Base-by-base conservation (phyloP, 2,113 vertebrate genomes). In the Morone saxatilis region DNA sequence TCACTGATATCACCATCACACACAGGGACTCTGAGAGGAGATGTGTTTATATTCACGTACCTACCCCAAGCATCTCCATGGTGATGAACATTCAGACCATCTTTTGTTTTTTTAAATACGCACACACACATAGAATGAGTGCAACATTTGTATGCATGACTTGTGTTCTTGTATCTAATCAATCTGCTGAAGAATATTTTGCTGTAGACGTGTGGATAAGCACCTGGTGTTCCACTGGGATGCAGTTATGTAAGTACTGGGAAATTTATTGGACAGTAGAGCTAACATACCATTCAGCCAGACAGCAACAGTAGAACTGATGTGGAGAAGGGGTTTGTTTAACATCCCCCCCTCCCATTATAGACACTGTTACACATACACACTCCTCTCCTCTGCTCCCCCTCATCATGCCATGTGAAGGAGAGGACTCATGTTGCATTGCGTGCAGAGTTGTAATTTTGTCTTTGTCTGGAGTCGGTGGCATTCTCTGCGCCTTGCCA, bases 371-470 rank as follows among this genome's bases (percentile, higher is more conserved):
- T 41, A 67, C 43, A 48, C 54, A 59, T 56, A 48, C 63, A 71
- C 56, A 31, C 68, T 2, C 22, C 16, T 6, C 43, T 38, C 22
- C 20, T 19, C 61, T 20, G 9, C 80, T n/a, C 48, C 38, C 59
- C 41, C 16, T 22, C 1, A 7, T 45, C 31, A 20, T 59, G 36
- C 61, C 59, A n/a, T 71, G 41, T 48, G 9, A 73, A 78, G 76
- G 77, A 74, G 57, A 41, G 38, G 83, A 76, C 74, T 89, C 71
- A 13, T 80, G 81, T 90, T 91, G 80, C 72, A 61, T 91, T 87
- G 87, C 86, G 88, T 93, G 91, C 89, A 73, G 84, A 78, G 73
- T 66, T 61, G 76, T 71, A 78, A 88, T 91, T 90, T 88, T 63
- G 76, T 78, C 66, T 72, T 40, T 48, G 83, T 90, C 74, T 89